Evolutionary conservation across 2,113 vertebrate species (phyloP), one percentile per base, ranked within the genome.

Genomic region (Lucifuga dentata): DNA sequence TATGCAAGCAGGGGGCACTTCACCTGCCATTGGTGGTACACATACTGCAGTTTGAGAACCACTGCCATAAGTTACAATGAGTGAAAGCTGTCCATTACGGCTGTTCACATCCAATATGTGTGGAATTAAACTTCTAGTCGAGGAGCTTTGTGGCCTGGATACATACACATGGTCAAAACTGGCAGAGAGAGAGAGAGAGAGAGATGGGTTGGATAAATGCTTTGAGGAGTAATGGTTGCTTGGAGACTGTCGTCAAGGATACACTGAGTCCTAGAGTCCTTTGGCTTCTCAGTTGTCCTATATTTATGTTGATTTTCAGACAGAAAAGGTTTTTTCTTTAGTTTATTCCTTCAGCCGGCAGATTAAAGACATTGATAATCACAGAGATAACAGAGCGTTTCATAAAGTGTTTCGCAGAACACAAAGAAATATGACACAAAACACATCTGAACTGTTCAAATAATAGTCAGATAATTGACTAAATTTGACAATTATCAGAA

Each of bases 211-310:
- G 76, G 84, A 83, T 80, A 83, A 86, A 87, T 43, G 79, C 78
- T 86, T 86, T 90, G 88, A 92, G 83, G 78, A 89, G 87, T 82
- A 85, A 88, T 81, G 83, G 93, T 94, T 94, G 92, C 93, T 83
- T 86, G 87, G 92, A 88, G 83, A 94, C 92, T 16, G 93, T 93
- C 85, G 93, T 92, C 93, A 92, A 59, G 92, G 92, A 91, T 86
- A 94, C 89, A 8, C 80, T 51, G 78, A 87, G 82, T 90, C 81
- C 84, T 73, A 66, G 80, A 90, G 83, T 91, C 80, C 84, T 88
- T 84, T 90, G 86, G 84, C 83, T 89, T 92, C 89, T 87, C 32
- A 64, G 72, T 80, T 86, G 78, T 88, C 80, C 85, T 87, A 81
- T 83, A 86, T 85, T 88, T 88, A 75, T 87, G 82, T 78, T 52